These are phyloP conservation scores for Endotricha flammealis DNA, from an alignment of 2,888 invertebrate genomes.

Conservation along the genomic window DNA sequence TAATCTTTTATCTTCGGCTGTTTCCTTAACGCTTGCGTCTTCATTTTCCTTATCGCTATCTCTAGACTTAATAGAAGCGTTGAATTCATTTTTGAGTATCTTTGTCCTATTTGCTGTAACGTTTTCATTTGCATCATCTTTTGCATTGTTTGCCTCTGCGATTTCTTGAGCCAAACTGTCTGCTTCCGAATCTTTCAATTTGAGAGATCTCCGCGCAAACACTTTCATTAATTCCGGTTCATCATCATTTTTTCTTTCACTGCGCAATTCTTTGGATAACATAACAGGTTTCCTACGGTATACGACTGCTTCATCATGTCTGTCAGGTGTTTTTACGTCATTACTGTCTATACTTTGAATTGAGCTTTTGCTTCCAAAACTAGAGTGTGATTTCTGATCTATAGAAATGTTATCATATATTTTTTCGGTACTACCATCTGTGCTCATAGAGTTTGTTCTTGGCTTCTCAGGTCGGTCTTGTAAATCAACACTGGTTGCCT, in stretches of 20 bases:
- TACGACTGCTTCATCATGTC: constrained; percentile 70
- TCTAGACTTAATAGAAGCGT: constrained; percentile 77
- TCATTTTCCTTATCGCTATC: constrained; percentile 88
- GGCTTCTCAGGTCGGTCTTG: constrained; percentile 64
- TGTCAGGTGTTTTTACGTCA: constrained; percentile 57
- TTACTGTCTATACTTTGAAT: constrained; percentile 69
- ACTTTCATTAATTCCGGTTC: constrained; percentile 90
- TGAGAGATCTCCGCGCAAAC: constrained; percentile 87
- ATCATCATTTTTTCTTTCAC: constrained; percentile 77
- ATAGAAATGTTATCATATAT: constrained; percentile 68
- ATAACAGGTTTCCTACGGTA: constrained; percentile 77
- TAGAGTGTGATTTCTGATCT: constrained; percentile 67
- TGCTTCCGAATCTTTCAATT: constrained; percentile 84
- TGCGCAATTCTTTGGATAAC: constrained; percentile 51
- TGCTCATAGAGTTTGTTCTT: constrained; percentile 58
- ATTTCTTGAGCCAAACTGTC: constrained; percentile 79
- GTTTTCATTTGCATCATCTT: constrained; percentile 43
- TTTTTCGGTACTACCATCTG: constrained; percentile 64
- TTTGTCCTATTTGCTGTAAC: constrained; percentile 47
- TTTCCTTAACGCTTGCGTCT: constrained; percentile 39
- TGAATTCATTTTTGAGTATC: constrained; percentile 65
- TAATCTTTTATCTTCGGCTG: constrained; percentile 54
- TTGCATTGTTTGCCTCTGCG: constrained; percentile 56
- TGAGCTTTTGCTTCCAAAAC: constrained; percentile 70
- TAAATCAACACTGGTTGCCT: constrained; percentile 75